Evolutionary conservation across 1,140 invertebrate genomes (phyloP).

Genomic region (Periplaneta americana): DNA sequence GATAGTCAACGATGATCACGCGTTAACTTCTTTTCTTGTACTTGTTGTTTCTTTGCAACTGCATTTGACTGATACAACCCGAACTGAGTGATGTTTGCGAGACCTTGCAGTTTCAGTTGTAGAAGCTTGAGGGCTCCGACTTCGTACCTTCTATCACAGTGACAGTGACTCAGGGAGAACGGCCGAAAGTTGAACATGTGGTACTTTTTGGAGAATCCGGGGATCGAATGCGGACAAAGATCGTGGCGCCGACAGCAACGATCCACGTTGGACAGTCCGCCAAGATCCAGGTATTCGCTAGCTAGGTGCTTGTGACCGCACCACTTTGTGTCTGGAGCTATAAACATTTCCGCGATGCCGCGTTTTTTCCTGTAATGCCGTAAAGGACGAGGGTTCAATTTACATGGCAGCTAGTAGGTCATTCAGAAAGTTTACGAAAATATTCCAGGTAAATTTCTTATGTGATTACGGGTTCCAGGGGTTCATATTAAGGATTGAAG

Average conservation of each 20-base stretch:
- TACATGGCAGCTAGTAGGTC: not conserved
- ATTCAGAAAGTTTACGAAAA: not conserved
- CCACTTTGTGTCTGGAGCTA: conserved; percentile 76
- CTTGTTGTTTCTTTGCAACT: too few species aligned
- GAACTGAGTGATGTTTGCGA: not conserved
- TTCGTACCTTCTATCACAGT: conserved; percentile 77
- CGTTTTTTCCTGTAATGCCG: conserved; percentile 18
- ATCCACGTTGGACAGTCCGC: conserved; percentile 60
- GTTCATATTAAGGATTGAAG: too few species aligned
- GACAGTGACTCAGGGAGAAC: conserved; percentile 80
- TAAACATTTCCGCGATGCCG: conserved; percentile 46
- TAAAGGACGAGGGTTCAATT: not conserved
- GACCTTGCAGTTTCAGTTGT: not conserved
- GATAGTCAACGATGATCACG: too few species aligned
- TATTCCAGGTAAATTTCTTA: too few species aligned
- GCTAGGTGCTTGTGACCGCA: conserved; percentile 68
- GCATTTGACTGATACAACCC: too few species aligned
- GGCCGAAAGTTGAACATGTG: conserved; percentile 73
- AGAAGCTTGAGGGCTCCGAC: not conserved
- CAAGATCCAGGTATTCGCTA: conserved; percentile 59
- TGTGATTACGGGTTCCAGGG: too few species aligned
- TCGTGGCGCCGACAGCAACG: conserved; percentile 79
- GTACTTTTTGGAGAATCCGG: conserved; percentile 59
- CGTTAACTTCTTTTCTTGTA: too few species aligned
- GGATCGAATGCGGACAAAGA: conserved; percentile 61